Conservation (phyloP, 2,888 invertebrate genomes). For the Phymatocera aterrima region DNA sequence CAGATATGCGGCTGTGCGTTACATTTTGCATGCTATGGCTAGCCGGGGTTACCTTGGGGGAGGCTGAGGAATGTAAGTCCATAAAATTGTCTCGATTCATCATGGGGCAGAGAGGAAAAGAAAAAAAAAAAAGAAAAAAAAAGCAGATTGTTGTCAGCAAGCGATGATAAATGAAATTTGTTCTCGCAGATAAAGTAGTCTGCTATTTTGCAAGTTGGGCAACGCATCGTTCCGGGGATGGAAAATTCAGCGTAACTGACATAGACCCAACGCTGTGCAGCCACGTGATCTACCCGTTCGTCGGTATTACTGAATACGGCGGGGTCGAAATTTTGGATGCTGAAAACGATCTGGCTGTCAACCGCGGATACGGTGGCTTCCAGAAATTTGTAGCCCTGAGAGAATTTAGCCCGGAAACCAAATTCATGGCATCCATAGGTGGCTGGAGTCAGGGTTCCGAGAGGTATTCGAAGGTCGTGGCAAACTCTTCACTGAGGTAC, state of each 20-base stretch:
- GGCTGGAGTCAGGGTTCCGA: slow-evolving; percentile 83
- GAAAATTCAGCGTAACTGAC: neutral
- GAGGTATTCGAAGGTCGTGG: slow-evolving; percentile 78
- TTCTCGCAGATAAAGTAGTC: neutral
- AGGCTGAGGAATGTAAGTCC: neutral
- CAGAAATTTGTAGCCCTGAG: slow-evolving; percentile 78
- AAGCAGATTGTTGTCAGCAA: neutral
- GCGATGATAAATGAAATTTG: neutral
- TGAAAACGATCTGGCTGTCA: slow-evolving; percentile 80
- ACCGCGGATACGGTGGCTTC: slow-evolving; percentile 74
- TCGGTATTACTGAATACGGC: slow-evolving; percentile 69
- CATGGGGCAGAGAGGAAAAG: neutral
- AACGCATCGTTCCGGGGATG: neutral
- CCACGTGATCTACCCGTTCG: neutral
- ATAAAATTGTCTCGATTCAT: neutral
- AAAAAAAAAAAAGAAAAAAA: neutral
- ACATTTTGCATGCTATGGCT: neutral
- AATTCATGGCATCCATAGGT: slow-evolving; percentile 81
- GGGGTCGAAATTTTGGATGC: slow-evolving; percentile 78
- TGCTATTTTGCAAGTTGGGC: neutral
- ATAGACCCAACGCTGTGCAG: neutral
- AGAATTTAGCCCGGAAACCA: slow-evolving; percentile 75
- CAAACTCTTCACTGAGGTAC: slow-evolving; percentile 72
- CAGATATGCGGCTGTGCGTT: neutral
- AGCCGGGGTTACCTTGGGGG: neutral